Evolutionary conservation across 2,888 invertebrate genomes (phyloP).

Genomic region (Drosophila leonis): DNA sequence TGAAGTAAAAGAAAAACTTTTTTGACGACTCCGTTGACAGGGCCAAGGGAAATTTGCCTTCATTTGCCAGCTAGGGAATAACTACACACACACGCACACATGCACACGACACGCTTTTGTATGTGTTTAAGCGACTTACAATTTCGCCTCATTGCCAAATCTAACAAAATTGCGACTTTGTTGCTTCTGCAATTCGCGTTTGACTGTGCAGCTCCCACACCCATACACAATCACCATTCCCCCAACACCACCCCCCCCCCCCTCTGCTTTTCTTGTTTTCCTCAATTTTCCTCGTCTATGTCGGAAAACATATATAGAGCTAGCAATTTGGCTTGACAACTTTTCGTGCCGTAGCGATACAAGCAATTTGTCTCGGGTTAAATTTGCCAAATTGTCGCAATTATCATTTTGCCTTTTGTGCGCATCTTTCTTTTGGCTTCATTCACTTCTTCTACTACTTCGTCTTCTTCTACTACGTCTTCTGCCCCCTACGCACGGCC

Average conservation of each 20-base stretch:
- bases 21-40: slow-evolving; percentile 62
- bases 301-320: slow-evolving; percentile 49
- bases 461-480: not conserved
- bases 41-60: slow-evolving; percentile 65
- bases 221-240: not conserved
- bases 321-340: slow-evolving; percentile 68
- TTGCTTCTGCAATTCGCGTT: slow-evolving; percentile 17
- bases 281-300: not conserved
- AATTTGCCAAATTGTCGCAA: slow-evolving; percentile 74
- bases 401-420: slow-evolving; percentile 72
- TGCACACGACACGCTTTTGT: slow-evolving; percentile 9
- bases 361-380: slow-evolving; percentile 64
- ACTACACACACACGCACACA: slow-evolving; percentile 8
- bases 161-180: slow-evolving; percentile 51
- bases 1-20: slow-evolving; percentile 53
- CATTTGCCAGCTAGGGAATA: slow-evolving; percentile 60
- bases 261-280: not conserved
- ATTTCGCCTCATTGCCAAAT: slow-evolving; percentile 70
- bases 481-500: not conserved
- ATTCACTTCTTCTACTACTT: no score
- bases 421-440: slow-evolving; percentile 16
- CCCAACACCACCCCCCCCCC: not conserved
- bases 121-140: slow-evolving; percentile 61
- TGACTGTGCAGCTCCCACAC: not conserved
- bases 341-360: slow-evolving; percentile 61